Evolutionary conservation across 2,888 invertebrate species (phyloP), one percentile per base, ranked within the genome.

Genomic region (Epistrophella euchroma): DNA sequence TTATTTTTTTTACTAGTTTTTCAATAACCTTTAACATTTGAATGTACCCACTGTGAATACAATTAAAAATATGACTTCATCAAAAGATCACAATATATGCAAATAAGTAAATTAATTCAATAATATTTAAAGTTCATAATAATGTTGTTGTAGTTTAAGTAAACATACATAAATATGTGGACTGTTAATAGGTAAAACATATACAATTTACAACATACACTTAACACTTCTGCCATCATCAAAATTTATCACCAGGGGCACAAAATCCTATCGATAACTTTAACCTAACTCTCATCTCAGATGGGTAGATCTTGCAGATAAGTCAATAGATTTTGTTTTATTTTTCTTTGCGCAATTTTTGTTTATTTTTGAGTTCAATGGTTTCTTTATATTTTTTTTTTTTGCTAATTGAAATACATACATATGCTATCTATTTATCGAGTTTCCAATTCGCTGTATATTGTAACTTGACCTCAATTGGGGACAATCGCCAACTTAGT

Each of bases 401-500:
- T 60, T 60, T 28, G 25, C 43, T 43, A 45, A 43, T 62, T 62
- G 43, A 62, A 62, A 28, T 45, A 10, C 17, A 62, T 62, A n/a
- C 22, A 62, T 62, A 1, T 35, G 11, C 5, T 10, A 40, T 55
- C 17, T 19, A 25, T 43, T 17, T 22, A n/a, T 9, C n/a, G 2
- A 62, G 3, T 62, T 45, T 19, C 17, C 25, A 62, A 25, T 62
- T 43, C n/a, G 11, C 2, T 32, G 11, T 32, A 17, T 19, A 47
- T 66, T 45, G 64, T 66, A 47, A 47, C 28, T 47, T 66, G 64
- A 66, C 64, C 64, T 35, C 7, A 47, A 66, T 66, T 19, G 32
- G n/a, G 19, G 47, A 66, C 64, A 66, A 19, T 60, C 37, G 28
- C 58, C 13, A 58, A 13, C 13, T 56, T 32, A 4, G 0, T 32